A percentile compares a stretch with the other conserved stretches of the same genome.
Conservation (phyloP, 2,113 vertebrate genomes). For the Aphyosemion australe region DNA sequence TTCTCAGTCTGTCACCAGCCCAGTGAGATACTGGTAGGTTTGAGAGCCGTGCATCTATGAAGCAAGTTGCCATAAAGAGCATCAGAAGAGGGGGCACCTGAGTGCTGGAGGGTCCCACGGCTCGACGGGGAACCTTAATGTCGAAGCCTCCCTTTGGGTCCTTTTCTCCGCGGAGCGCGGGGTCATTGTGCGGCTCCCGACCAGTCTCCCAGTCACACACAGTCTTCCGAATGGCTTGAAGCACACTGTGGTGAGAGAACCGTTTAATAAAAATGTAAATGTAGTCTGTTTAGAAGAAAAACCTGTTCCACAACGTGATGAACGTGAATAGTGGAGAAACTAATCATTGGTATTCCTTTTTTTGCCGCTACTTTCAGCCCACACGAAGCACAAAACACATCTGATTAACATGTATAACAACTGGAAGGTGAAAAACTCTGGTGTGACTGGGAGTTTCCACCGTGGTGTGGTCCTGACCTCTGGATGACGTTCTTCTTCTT, state of each 20-base stretch:
- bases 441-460: background rate
- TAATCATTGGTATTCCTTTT: no score
- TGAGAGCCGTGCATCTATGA: no score
- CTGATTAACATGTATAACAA: no score
- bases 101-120: slow-evolving; percentile 95
- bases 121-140: slow-evolving; percentile 95
- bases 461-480: slow-evolving; percentile 79
- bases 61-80: no score
- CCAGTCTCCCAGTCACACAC: slow-evolving; percentile 98
- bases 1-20: no score
- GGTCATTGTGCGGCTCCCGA: slow-evolving; percentile 95
- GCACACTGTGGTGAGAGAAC: slow-evolving; percentile 79
- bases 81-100: slow-evolving; percentile 76
- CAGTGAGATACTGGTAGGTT: no score
- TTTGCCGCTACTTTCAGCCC: no score
- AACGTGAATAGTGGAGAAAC: no score
- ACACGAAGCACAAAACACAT: no score
- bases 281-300: accelerated
- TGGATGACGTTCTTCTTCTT: slow-evolving; percentile 98
- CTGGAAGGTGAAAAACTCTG: background rate
- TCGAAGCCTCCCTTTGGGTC: slow-evolving; percentile 99
- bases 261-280: background rate
- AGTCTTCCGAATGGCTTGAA: slow-evolving; percentile 97
- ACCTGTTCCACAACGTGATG: background rate
- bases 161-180: slow-evolving; percentile 94